Evolutionary conservation across 2,888 invertebrate genomes (phyloP).

Genomic region (Cyaniris semiargus): DNA sequence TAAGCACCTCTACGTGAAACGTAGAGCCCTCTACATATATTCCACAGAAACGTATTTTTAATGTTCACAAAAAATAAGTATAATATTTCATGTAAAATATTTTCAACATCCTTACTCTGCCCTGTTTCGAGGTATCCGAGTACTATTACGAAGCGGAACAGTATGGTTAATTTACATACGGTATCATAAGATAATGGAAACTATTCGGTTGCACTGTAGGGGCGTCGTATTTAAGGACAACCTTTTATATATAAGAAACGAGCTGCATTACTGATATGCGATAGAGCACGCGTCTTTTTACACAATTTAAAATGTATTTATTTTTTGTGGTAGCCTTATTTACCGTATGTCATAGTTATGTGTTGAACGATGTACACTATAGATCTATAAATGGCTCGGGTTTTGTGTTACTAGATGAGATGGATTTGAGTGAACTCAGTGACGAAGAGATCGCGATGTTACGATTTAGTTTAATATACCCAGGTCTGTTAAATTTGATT

Average conservation of each 20-base stretch:
- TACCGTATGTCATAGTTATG: conserved; percentile 44
- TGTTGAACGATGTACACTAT: conserved; percentile 46
- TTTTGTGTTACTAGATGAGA: conserved; percentile 35
- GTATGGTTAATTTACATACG: conserved; percentile 20
- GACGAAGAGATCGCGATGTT: conserved; percentile 41
- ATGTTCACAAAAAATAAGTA: neutral
- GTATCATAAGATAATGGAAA: conserved; percentile 24
- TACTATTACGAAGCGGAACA: conserved; percentile 9
- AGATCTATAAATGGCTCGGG: conserved; percentile 33
- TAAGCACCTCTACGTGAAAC: neutral
- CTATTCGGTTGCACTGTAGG: conserved; percentile 26
- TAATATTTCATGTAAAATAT: neutral
- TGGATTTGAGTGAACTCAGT: conserved; percentile 34
- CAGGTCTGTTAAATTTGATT: conserved; percentile 48
- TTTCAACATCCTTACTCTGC: neutral
- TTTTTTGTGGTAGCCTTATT: conserved; percentile 34
- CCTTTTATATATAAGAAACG: conserved; percentile 27
- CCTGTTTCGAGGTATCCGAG: neutral
- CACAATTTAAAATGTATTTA: conserved; percentile 30
- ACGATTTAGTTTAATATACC: conserved; percentile 54
- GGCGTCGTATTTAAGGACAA: conserved; percentile 28
- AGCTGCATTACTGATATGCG: neutral
- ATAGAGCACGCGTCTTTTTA: conserved; percentile 22
- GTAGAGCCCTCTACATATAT: neutral
- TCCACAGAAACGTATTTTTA: neutral